phyloP scores from a whole-genome alignment of 2,797 vertebrate species.

The Ispidina lecontei region DNA sequence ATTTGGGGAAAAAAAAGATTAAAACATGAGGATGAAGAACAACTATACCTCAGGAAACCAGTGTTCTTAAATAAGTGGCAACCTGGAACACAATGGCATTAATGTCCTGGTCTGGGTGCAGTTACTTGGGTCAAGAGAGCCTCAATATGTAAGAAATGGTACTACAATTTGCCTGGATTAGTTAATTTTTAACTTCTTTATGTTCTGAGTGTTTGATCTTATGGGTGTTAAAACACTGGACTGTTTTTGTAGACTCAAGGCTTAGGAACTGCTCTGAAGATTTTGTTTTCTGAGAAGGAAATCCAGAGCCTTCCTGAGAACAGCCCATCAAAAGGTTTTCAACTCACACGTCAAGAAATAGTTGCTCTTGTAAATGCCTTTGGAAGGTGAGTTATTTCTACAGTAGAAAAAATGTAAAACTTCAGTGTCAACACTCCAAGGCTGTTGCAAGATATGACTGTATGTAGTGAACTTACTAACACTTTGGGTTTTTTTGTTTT shows the following conservation, averaged over 20 bases:
- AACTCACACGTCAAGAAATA: slow-evolving; percentile 93
- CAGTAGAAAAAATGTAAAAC: background rate
- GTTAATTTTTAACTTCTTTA: background rate
- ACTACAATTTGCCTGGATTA: background rate
- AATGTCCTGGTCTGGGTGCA: background rate
- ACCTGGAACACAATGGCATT: background rate
- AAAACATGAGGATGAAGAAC: background rate
- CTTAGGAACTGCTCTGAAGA: slow-evolving; percentile 93
- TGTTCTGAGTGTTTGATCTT: background rate
- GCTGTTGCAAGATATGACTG: background rate
- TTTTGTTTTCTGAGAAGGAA: slow-evolving; percentile 95
- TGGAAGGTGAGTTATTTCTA: slow-evolving; percentile 80
- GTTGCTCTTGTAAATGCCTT: slow-evolving; percentile 93
- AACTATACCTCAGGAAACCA: background rate
- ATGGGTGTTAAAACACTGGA: background rate
- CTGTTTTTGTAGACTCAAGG: slow-evolving; percentile 87
- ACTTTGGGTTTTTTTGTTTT: background rate
- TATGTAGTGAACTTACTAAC: background rate
- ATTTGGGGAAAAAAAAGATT: background rate
- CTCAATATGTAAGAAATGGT: background rate
- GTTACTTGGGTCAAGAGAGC: background rate
- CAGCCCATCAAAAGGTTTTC: slow-evolving; percentile 92
- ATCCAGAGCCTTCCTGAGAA: slow-evolving; percentile 92
- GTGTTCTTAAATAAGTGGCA: background rate
- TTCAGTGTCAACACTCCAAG: background rate